Evolutionary conservation across 2,797 vertebrate species (phyloP).

Genomic region (Diplodus puntazzo): DNA sequence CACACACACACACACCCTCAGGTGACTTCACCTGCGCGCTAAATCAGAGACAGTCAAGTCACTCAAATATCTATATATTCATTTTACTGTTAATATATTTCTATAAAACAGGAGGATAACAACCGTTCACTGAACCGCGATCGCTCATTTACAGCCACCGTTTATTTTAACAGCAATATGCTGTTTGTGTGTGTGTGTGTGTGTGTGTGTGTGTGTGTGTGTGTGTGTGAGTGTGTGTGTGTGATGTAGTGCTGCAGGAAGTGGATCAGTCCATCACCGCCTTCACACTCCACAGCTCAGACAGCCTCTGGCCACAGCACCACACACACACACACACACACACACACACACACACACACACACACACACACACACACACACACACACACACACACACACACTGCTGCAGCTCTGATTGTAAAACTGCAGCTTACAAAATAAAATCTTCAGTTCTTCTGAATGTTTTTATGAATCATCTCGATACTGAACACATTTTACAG

Average conservation of each 20-base stretch:
- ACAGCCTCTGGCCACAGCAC: constrained; percentile 38
- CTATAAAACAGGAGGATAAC: neutral
- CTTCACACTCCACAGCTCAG: constrained; percentile 62
- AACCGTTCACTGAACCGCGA: neutral
- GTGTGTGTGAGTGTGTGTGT: constrained; percentile 18
- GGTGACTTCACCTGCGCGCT: no score
- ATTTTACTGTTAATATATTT: neutral
- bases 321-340: constrained; percentile 16
- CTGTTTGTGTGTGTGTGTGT: constrained; percentile 21
- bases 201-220: constrained; percentile 15
- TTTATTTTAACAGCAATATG: neutral
- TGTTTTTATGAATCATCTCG: neutral
- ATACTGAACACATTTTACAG: neutral
- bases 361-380: neutral
- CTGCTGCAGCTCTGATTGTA: constrained; percentile 6
- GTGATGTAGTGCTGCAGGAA: constrained; percentile 17
- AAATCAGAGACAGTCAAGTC: neutral
- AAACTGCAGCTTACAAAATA: no score
- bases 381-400: no score
- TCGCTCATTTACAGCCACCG: constrained; percentile 6
- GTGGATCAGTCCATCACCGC: constrained; percentile 50
- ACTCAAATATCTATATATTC: neutral
- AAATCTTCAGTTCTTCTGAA: neutral
- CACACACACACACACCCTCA: no score
- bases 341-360: constrained; percentile 20